Evolutionary conservation across 2,797 vertebrate species (phyloP), one percentile per base, ranked within the genome.

Genomic region (Sebastes goodei): DNA sequence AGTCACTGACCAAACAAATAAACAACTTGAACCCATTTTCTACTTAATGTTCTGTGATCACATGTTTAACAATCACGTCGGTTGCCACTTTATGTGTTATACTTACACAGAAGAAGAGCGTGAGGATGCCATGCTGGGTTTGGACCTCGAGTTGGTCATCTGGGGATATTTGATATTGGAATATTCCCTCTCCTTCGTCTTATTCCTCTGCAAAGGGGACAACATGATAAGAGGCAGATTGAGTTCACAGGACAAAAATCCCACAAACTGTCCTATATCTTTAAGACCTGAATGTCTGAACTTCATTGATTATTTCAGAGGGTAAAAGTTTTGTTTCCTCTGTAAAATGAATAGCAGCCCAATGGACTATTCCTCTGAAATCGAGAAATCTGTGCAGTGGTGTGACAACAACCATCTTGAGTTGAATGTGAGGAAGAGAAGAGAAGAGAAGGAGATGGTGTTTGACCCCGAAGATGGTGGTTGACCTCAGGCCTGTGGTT

Each of bases 81-180:
- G 6, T 0, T 20, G 10, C 8, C 21, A 46, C 2, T 55, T 21
- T 1, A 27, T 4, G 57, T 15, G 11, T 60, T 30, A 6, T 35
- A 90, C 96, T 96, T 86, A 97, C 96, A 89, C 93, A 15, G 95
- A 88, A 1, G 95, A 95, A 2, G 95, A 95, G 32, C 90, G 93
- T 0, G 96, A 94, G 0, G 94, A 93, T 1, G 93, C 57, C 46
- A 96, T 90, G 83, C 93, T 96, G 69, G 91, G 72, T 71, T 95
- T 96, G 84, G 91, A 82, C 91, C 95, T 95, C 12, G 95, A 91
- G 77, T 96, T 97, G 38, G 96, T 96, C 93, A 94, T 90, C 5
- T 93, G 95, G 8, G 95, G 87, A 88, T 96, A 96, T 81, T 96
- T 95, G 76, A 97, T 96, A 52, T 98, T 97, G 82, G 96, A 94